Evolutionary conservation across 2,113 vertebrate species (phyloP).

Genomic region (Alces alces): DNA sequence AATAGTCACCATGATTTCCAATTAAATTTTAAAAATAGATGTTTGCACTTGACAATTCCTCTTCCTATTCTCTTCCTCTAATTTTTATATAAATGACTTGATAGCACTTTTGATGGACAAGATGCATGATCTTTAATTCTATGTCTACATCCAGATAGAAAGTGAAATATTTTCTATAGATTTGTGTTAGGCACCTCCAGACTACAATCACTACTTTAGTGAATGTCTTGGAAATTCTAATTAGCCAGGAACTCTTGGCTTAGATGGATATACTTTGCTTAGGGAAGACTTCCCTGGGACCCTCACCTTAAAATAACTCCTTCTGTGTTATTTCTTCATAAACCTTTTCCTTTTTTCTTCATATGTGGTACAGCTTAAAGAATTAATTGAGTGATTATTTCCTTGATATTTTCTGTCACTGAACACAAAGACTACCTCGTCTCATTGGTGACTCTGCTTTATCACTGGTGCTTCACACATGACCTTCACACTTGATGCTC

Average conservation of each 20-base stretch:
- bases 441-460: neutral
- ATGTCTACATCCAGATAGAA: neutral
- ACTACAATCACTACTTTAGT: neutral
- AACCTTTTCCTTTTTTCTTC: neutral
- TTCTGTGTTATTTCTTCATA: neutral
- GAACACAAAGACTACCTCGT: neutral
- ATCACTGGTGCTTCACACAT: neutral
- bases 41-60: neutral
- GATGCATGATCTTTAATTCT: neutral
- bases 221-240: neutral
- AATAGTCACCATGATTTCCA: neutral
- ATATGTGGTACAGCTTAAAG: neutral
- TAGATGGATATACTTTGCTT: neutral
- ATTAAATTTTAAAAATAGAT: neutral
- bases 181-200: neutral
- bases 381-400: neutral
- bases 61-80: neutral
- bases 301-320: neutral
- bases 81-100: neutral
- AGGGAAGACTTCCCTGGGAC: neutral
- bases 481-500: neutral
- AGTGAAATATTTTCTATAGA: neutral
- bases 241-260: neutral
- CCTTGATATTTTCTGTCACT: neutral
- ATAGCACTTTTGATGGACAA: neutral